Base-by-base conservation (phyloP, 2,797 vertebrate species). In the Falco columbarius region DNA sequence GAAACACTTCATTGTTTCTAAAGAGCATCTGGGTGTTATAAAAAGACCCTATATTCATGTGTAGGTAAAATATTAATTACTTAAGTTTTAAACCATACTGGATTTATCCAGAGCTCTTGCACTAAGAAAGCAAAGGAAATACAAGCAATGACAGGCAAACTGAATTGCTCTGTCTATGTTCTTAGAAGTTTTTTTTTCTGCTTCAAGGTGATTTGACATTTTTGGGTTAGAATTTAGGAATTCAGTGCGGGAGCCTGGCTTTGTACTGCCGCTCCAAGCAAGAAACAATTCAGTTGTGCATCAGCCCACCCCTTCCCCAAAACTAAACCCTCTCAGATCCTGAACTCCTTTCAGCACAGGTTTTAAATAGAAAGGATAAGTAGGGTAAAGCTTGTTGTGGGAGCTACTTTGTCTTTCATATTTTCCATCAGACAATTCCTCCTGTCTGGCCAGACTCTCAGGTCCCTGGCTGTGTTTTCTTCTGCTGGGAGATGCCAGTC, bases 361-460 rank as follows among this genome's bases (percentile, higher is more conserved):
- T 90, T 96, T 96, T 95, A 95, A 94, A 97, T 93, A 97, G 88
- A 91, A 95, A 84, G 74, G 63, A 38, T 97, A 97, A 95, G 73
- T 80, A 96, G 89, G 95, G 56, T 96, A 94, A 95, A 93, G 85
- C 81, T 92, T 47, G 73, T 49, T 86, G 89, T 89, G 70, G 86
- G 86, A 93, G 44, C 82, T 96, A 88, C 62, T 96, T 93, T 95
- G 71, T 93, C 59, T 94, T 96, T 87, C 80, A 65, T 82, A 75
- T 85, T 95, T 86, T 97, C 73, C 88, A 34, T 68, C 40, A 75
- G 82, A 59, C 2, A 4, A 29, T 61, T 82, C 63, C 90, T 84
- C 77, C 92, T 63, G 79, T 52, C 83, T 59, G 32, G 12, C 44
- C 4, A 5, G 66, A 27, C 24, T 86, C 30, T 71, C 32, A 65